Conservation (phyloP, 2,888 invertebrate genomes). For the Eilema depressum region DNA sequence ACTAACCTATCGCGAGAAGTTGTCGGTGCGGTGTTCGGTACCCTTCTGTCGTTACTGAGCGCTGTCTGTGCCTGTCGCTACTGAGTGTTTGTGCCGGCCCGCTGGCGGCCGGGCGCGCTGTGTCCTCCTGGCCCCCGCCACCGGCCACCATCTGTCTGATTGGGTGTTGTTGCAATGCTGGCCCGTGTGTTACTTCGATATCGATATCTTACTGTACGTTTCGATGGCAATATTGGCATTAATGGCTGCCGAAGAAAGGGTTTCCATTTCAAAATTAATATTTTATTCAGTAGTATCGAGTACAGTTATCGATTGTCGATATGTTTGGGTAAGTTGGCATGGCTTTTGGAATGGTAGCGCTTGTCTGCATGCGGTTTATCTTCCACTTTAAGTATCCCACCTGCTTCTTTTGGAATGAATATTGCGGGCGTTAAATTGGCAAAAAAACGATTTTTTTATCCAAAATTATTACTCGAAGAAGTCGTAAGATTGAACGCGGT, state of each 20-base stretch:
- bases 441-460: neutral
- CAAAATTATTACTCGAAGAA: neutral
- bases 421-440: slow-evolving; percentile 49
- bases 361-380: slow-evolving; percentile 58
- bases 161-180: slow-evolving; percentile 85
- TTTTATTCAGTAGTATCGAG: slow-evolving; percentile 72
- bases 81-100: slow-evolving; percentile 69
- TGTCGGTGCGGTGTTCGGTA: slow-evolving; percentile 69
- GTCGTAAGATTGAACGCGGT: slow-evolving; percentile 46
- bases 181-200: slow-evolving; percentile 82
- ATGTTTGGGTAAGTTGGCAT: slow-evolving; percentile 82
- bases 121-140: slow-evolving; percentile 52
- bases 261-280: slow-evolving; percentile 79
- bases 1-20: slow-evolving; percentile 69
- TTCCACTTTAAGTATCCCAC: slow-evolving; percentile 61
- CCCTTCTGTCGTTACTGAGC: slow-evolving; percentile 74
- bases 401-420: slow-evolving; percentile 70
- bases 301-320: slow-evolving; percentile 85
- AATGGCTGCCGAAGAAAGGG: slow-evolving; percentile 85
- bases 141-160: slow-evolving; percentile 69
- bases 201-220: slow-evolving; percentile 75
- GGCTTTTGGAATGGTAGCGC: slow-evolving; percentile 69
- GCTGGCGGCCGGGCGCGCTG: slow-evolving; percentile 43
- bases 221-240: slow-evolving; percentile 75
- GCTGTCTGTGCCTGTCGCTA: slow-evolving; percentile 80